Percentiles rank a stretch among this genome's conserved stretches.
phyloP scores from a whole-genome alignment of 2,888 invertebrate species.

The Pandemis corylana region DNA sequence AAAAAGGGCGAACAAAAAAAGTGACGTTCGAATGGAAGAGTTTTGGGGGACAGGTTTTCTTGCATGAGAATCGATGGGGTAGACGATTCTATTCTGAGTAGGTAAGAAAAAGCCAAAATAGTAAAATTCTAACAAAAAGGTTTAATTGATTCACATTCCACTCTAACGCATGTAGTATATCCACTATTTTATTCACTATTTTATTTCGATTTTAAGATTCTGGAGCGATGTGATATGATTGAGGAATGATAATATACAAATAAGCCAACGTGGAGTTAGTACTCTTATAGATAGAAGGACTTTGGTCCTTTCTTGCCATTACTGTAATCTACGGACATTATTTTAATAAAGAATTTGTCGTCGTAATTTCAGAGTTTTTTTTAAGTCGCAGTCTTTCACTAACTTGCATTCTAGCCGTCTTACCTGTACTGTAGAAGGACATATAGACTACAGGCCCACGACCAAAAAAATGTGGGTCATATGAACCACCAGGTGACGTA shows the following conservation, averaged over 20 bases:
- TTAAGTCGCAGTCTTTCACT: background rate
- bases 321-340: conserved; percentile 63
- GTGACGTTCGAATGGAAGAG: no score
- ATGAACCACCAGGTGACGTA: no score
- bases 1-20: no score
- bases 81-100: no score
- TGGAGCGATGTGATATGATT: conserved; percentile 32
- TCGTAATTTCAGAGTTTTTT: conserved; percentile 50
- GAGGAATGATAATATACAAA: conserved; percentile 29
- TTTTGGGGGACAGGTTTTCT: no score
- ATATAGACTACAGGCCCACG: no score
- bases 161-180: background rate
- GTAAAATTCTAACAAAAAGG: background rate
- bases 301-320: conserved; percentile 65
- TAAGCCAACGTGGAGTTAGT: conserved; percentile 28
- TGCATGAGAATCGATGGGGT: no score
- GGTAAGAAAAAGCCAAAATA: no score
- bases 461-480: no score
- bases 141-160: background rate
- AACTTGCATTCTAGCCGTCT: no score
- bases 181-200: background rate
- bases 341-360: conserved; percentile 74
- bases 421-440: no score
- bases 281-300: conserved; percentile 48
- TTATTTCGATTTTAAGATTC: conserved; percentile 5